Percentiles rank a stretch among this genome's conserved stretches.
Evolutionary conservation across 1,140 invertebrate species (phyloP).

Genomic region (Hesperophylax magnus): DNA sequence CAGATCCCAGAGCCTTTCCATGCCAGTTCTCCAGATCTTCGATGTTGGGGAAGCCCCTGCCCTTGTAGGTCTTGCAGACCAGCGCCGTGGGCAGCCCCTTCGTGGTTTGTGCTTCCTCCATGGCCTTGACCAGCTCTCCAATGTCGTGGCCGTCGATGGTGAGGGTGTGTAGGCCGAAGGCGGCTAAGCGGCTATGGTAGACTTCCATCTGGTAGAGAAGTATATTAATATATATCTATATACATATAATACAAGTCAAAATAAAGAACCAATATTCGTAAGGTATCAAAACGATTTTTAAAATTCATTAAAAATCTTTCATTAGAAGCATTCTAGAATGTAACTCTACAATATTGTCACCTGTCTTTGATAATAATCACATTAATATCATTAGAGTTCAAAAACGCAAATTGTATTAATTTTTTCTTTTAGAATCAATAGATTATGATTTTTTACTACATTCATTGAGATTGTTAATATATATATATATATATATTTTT

Average conservation of each 20-base stretch:
- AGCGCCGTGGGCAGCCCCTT: constrained; percentile 93
- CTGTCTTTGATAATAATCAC: too few relatives aligned
- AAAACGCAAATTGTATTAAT: too few relatives aligned
- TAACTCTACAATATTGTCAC: too few relatives aligned
- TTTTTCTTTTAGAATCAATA: too few relatives aligned
- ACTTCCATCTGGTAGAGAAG: constrained; percentile 76
- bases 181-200: constrained; percentile 89
- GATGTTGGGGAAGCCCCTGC: constrained; percentile 89
- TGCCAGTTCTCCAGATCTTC: constrained; percentile 98
- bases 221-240: not conserved
- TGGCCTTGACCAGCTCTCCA: constrained; percentile 89
- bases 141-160: constrained; percentile 98
- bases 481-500: too few relatives aligned
- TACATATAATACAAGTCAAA: not conserved
- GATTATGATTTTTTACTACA: too few relatives aligned
- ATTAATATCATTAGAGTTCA: too few relatives aligned
- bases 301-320: too few relatives aligned
- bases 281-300: too few relatives aligned
- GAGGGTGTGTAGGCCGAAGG: constrained; percentile 94
- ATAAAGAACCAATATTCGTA: not conserved
- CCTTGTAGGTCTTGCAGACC: constrained; percentile 97
- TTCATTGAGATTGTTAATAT: too few relatives aligned
- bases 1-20: constrained; percentile 93
- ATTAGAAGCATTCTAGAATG: too few relatives aligned
- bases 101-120: constrained; percentile 83